Evolutionary conservation across 2,113 vertebrate genomes (phyloP).

Genomic region (Bettongia penicillata): DNA sequence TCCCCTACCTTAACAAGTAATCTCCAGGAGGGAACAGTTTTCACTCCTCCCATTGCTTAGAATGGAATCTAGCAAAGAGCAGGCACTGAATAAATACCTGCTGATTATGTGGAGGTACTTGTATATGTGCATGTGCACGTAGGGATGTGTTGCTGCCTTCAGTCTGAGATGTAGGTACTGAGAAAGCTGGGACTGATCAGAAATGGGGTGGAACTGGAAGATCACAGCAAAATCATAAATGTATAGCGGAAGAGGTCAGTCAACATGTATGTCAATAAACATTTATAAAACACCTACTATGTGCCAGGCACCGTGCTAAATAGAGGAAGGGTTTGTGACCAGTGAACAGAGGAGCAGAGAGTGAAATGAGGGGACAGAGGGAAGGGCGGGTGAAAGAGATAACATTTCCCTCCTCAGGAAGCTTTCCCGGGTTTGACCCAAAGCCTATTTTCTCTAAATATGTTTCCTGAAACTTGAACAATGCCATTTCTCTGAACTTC

Average conservation of each 20-base stretch:
- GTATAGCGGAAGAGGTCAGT: background rate
- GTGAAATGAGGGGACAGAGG: background rate
- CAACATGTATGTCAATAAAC: background rate
- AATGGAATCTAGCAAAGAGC: too few species aligned
- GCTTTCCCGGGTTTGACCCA: background rate
- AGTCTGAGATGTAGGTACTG: background rate
- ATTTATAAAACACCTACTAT: background rate
- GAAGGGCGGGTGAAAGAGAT: background rate
- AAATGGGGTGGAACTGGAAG: background rate
- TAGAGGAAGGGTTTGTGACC: background rate
- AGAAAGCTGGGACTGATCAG: background rate
- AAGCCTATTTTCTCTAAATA: background rate
- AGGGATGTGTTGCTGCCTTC: too few species aligned
- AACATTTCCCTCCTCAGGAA: background rate
- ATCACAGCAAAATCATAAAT: background rate
- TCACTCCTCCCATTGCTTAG: background rate
- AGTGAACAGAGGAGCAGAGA: background rate
- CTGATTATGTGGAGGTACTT: background rate
- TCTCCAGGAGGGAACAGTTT: background rate
- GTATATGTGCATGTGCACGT: too few species aligned
- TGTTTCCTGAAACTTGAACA: background rate
- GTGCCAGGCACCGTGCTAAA: background rate
- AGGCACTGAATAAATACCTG: too few species aligned
- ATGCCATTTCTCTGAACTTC: background rate
- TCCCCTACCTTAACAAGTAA: background rate